A percentile compares a stretch with the other conserved stretches of the same genome.
phyloP scores from a whole-genome alignment of 2,113 vertebrate genomes.

The Gymnarchus niloticus region DNA sequence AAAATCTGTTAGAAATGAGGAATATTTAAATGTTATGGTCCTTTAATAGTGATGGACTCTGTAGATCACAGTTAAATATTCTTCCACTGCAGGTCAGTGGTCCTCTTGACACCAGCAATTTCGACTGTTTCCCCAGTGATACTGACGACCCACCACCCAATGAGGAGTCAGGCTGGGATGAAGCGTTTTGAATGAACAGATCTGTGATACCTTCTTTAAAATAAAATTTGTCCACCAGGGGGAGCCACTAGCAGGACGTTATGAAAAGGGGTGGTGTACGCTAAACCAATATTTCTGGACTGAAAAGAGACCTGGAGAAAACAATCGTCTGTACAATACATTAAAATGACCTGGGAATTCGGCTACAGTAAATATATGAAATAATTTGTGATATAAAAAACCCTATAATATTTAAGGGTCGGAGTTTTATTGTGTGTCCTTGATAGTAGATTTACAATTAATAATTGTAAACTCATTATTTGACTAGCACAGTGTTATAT shows the following conservation, averaged over 20 bases:
- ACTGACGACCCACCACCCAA: slow-evolving; percentile 53
- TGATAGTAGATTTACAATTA: neutral
- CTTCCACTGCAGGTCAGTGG: slow-evolving; percentile 50
- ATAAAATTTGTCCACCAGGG: neutral
- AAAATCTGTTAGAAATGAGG: too few relatives aligned
- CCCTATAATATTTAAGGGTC: neutral
- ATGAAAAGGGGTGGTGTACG: neutral
- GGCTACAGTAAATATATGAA: neutral
- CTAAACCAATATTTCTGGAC: neutral
- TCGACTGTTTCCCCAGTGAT: slow-evolving; percentile 61
- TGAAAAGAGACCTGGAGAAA: neutral
- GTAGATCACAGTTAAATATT: neutral
- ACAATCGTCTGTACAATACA: slow-evolving; percentile 13
- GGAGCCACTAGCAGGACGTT: neutral
- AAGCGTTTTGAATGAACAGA: slow-evolving; percentile 45
- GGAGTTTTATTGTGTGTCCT: neutral
- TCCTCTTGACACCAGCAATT: slow-evolving; percentile 62
- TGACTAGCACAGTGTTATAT: neutral
- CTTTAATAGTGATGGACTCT: neutral
- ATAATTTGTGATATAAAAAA: neutral
- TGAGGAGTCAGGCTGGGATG: slow-evolving; percentile 63
- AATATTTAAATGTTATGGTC: neutral
- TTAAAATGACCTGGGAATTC: neutral
- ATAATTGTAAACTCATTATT: neutral
- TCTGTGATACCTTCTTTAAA: neutral